phyloP scores from a whole-genome alignment of 92 coral and sea anemone genomes.

The Desmophyllum pertusum region DNA sequence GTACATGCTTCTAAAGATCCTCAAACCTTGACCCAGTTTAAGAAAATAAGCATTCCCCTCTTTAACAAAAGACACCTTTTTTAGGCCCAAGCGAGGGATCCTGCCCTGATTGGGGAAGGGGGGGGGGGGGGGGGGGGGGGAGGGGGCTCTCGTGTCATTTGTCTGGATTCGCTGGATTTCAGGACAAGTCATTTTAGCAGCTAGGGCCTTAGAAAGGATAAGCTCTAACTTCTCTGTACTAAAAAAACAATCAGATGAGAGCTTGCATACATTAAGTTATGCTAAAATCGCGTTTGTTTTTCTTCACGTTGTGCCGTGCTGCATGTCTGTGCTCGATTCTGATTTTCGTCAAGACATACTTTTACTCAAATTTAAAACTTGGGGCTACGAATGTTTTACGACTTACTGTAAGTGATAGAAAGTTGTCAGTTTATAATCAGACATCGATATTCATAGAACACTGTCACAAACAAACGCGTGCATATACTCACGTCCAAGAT shows the following conservation, averaged over 20 bases:
- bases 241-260: not conserved
- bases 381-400: not conserved
- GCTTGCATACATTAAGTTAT: not conserved
- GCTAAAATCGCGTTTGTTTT: not conserved
- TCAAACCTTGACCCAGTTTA: not conserved
- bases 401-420: not conserved
- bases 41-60: not conserved
- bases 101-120: not conserved
- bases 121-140: no score
- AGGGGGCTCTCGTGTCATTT: no score
- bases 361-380: not conserved
- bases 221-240: not conserved
- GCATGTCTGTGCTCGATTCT: no score
- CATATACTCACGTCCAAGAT: conserved; percentile 10
- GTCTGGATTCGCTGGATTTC: no score
- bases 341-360: not conserved
- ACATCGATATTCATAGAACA: not conserved
- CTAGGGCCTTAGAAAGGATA: not conserved
- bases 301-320: no score
- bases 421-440: not conserved
- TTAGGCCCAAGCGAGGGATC: not conserved
- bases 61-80: no score
- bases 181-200: not conserved
- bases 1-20: no score
- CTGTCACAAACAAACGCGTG: conserved; percentile 10